Base-by-base conservation (phyloP, 2,888 invertebrate genomes). In the Drosophila setosimentum region DNA sequence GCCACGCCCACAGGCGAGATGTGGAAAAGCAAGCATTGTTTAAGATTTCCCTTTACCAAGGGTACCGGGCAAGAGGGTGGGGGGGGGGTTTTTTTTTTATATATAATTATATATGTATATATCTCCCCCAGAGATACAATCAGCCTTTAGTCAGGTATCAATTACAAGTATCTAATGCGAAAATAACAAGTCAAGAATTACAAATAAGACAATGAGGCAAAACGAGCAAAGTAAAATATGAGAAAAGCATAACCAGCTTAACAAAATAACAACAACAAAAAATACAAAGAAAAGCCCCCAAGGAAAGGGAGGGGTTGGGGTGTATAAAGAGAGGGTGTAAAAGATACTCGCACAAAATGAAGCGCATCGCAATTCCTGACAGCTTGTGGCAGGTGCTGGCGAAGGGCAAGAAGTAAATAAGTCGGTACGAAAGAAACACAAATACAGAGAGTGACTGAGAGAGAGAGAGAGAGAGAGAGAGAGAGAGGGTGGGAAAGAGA, bases 161-260 rank as follows among this genome's bases (percentile, higher is more conserved):
- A 88, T 86, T 88, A 86, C 89, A 74, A 78, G 80, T 62, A 72
- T 88, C 82, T 88, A 88, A 86, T 83, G 89, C 89, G 82, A 86
- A 88, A 82, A 86, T 88, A 88, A 88, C 89, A 74, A 83, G 82
- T 72, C 79, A 74, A 74, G 75, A 73, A 84, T 70, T 66, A 68
- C 66, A 68, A 63, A 68, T 35, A 55, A 65, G 77, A 82, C 69
- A 81, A 78, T 54, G 68, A 67, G 35, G 33, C 48, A 60, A 76
- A 69, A 53, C 33, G 13, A 53, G 40, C 29, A 54, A 62, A 66
- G 59, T 60, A 66, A 61, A 76, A 72, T 48, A 57, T 63, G 65
- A 74, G 61, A 55, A 27, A 62, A 13, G 54, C 33, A 62, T 58
- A 48, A 35, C 27, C 33, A 53, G 33, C 35, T 18, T 16, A 54